Evolutionary conservation across 2,113 vertebrate genomes (phyloP).

Genomic region (Myxocyprinus asiaticus): DNA sequence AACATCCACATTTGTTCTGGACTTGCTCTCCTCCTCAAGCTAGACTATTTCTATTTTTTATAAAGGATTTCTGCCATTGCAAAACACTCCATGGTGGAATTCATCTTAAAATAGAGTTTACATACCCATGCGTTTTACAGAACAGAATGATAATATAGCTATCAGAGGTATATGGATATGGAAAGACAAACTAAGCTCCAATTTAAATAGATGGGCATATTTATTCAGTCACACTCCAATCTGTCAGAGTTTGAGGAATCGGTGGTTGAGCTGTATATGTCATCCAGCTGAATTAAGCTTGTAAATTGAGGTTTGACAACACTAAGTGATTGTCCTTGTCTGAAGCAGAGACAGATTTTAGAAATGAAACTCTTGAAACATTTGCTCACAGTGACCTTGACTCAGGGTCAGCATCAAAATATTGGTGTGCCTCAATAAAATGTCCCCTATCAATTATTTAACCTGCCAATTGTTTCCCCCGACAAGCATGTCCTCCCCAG

Average conservation of each 20-base stretch:
- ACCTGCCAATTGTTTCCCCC: conserved; percentile 69
- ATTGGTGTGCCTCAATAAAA: conserved; percentile 65
- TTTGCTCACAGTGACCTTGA: conserved; percentile 23
- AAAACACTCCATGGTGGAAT: conserved; percentile 41
- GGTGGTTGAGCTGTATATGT: background rate
- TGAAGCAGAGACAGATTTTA: background rate
- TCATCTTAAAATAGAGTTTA: conserved; percentile 40
- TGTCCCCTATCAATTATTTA: conserved; percentile 75
- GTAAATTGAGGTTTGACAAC: conserved; percentile 7
- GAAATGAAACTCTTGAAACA: background rate
- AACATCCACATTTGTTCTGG: conserved; percentile 52
- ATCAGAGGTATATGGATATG: conserved; percentile 6
- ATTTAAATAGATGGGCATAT: conserved; percentile 11
- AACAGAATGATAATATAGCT: conserved; percentile 4
- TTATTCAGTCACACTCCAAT: background rate
- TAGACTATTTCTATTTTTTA: conserved; percentile 43
- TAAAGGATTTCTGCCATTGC: conserved; percentile 34
- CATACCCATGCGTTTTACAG: conserved; percentile 7
- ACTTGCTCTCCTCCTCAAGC: conserved; percentile 9
- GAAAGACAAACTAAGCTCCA: background rate
- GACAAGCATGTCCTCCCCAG: conserved; percentile 68
- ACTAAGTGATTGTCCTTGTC: conserved; percentile 7
- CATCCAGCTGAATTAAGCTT: conserved; percentile 10
- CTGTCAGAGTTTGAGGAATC: conserved; percentile 20
- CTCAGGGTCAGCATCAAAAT: conserved; percentile 61